Evolutionary conservation across 2,888 invertebrate genomes (phyloP), one percentile per base, ranked within the genome.

Genomic region (Corbicula japonica): DNA sequence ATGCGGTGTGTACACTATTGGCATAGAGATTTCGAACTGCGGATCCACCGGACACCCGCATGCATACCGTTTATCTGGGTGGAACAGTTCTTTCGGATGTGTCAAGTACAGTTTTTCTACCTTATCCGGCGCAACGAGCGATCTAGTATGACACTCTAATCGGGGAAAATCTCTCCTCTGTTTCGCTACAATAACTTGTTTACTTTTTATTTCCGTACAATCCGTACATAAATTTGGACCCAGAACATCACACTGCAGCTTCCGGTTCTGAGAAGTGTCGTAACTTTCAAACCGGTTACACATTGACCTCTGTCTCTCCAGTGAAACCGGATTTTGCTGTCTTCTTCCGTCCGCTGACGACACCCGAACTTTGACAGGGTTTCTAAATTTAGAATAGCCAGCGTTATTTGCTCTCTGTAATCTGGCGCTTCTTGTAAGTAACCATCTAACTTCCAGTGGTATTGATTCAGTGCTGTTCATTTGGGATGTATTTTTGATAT

Each of bases 141-240:
- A 84, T 48, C 87, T 68, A 1, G 87, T 85, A 60, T 88, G 85
- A 12, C 84, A 80, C 18, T 83, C 80, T 23, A 88, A 68, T 26
- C 84, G 74, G 0, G 88, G 88, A 54, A 86, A 88, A 18, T 83
- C 78, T 28, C 54, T 65, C 5, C 54, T 76, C 41, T 87, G 83
- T 28, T 85, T 73, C 26, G 66, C 58, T 12, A 69, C 69, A 28
- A 78, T 74, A 5, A 52, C 58, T 10, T 75, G 69, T 69, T 83
- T 69, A 34, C 76, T 76, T 21, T 72, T 81, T 2, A 86, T 50
- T 52, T 83, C 74, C 23, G 84, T 84, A 68, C 88, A 88, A 63
- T 88, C 88, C 6, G 84, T 73, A 44, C 88, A 88, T 18, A 83
- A 80, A 41, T 81, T 60, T 18, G 87, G 86, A 15, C 88, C 88